Conservation (phyloP, 2,797 vertebrate genomes). For the Sebastes vulpes region DNA sequence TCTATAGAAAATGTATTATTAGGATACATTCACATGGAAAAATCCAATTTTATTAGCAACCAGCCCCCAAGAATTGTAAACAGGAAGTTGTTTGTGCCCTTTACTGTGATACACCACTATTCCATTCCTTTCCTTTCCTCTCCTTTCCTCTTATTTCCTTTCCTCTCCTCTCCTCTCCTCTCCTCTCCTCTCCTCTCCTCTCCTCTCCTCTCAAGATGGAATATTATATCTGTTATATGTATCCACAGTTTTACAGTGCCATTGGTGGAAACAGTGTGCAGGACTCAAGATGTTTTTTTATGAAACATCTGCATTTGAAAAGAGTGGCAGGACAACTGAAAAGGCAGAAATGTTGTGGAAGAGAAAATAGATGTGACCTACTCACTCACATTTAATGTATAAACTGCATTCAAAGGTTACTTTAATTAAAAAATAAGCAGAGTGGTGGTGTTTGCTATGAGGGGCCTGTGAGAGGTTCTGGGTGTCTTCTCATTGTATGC, state of each 20-base stretch:
- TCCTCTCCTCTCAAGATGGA: neutral
- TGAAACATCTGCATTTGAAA: neutral
- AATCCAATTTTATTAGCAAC: neutral
- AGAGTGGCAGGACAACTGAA: neutral
- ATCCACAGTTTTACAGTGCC: neutral
- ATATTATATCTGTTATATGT: neutral
- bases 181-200: neutral
- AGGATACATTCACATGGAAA: slow-evolving; percentile 4
- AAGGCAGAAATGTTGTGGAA: neutral
- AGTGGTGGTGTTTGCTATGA: neutral
- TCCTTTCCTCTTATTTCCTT: neutral
- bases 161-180: neutral
- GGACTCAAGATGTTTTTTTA: neutral
- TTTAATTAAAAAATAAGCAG: neutral
- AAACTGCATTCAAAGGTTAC: neutral
- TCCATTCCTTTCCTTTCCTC: neutral
- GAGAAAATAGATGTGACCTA: neutral
- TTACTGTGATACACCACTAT: neutral
- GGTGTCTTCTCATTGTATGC: neutral
- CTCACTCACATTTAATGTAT: neutral
- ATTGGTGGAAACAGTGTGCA: neutral
- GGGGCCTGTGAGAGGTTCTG: neutral
- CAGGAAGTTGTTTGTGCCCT: slow-evolving; percentile 1
- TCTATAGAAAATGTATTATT: slow-evolving; percentile 1
- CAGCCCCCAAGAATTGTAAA: neutral